Base-by-base conservation (phyloP, 2,797 vertebrate species). In the Chanos chanos region DNA sequence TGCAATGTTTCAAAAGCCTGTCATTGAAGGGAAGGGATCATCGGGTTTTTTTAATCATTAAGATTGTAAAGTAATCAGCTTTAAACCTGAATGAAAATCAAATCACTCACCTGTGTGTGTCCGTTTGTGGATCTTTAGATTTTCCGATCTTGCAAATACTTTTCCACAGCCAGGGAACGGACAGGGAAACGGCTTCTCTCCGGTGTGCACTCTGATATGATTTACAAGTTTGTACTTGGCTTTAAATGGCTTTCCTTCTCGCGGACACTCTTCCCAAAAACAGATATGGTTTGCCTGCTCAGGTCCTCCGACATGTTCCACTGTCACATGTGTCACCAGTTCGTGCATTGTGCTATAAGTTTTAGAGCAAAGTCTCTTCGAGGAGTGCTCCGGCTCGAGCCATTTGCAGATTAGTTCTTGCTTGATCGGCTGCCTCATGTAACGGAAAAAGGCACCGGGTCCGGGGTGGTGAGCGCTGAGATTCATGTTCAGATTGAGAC, bases 161-260 rank as follows among this genome's bases (percentile, higher is more conserved):
- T 99, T 98, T 64, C 95, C 96, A 86, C 96, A 99, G 81, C 94
- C 95, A n/a, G 95, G 94, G 81, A 98, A 99, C 34, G 96, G 96
- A 76, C 96, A 99, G 1, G 96, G 96, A 68, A 99, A 99, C 69
- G 96, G 95, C 75, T 99, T 99, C 87, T 99, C 95, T 70, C 96
- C 95, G 76, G 96, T 98, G 90, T 98, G 95, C 74, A 98, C 95
- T 72, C 96, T 89, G 85, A 98, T 98, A 84, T 98, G 96, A 89
- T 98, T 98, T 73, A 98, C 95, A 79, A 98, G 95, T 91, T 98
- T 98, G 74, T 98, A 98, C 88, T 98, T 98, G 84, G 96, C 96
- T 90, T 98, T 98, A 87, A 98, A 98, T 43, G 96, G 94, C 70
- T 97, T 97, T 72, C 96, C 96, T 89, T 97, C 93, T 74, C 96